Evolutionary conservation across 1,140 invertebrate genomes (phyloP).

Genomic region (Aphaenogaster ashmeadi): DNA sequence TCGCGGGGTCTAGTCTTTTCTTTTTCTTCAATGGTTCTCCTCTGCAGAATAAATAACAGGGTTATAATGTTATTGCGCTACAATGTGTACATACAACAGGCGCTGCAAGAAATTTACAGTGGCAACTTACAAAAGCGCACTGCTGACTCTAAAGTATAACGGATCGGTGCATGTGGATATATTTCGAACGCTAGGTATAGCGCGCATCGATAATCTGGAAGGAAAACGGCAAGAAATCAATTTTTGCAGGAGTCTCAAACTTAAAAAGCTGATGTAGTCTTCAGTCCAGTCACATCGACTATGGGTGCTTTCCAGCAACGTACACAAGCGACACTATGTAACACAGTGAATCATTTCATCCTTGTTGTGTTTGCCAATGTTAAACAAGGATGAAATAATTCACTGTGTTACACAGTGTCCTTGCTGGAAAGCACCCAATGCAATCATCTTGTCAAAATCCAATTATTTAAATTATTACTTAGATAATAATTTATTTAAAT

Average conservation of each 20-base stretch:
- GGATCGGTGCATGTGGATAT: conserved; percentile 73
- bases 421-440: too few species aligned
- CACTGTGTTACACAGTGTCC: too few species aligned
- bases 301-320: too few species aligned
- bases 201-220: conserved; percentile 67
- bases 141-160: conserved; percentile 74
- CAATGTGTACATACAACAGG: not conserved
- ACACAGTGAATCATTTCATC: too few species aligned
- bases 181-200: conserved; percentile 63
- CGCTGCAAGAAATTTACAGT: not conserved
- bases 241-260: not conserved
- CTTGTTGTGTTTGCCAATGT: too few species aligned
- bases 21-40: conserved; percentile 96
- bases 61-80: not conserved
- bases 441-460: not conserved
- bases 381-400: too few species aligned
- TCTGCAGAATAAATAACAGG: conserved; percentile 81
- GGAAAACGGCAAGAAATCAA: not conserved
- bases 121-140: conserved; percentile 76
- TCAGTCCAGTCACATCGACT: not conserved
- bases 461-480: not conserved
- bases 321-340: too few species aligned
- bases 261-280: not conserved
- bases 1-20: conserved; percentile 93
- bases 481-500: not conserved